These are phyloP conservation scores for Ostrea denselamellosa DNA, from an alignment of 1,140 invertebrate species.

Conservation along the genomic window DNA sequence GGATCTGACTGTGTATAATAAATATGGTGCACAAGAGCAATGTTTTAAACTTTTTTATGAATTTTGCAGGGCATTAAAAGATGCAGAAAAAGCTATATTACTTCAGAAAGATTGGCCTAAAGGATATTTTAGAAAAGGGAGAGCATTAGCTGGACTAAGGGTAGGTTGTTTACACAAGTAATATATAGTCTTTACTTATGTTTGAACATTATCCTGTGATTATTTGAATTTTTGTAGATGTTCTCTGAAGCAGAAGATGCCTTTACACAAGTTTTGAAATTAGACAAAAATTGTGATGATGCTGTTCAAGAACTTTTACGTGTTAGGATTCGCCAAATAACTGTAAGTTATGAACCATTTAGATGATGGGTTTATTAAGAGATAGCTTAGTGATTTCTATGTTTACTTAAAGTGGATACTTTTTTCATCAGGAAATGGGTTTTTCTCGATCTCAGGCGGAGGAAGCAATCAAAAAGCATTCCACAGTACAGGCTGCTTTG, in stretches of 20 bases:
- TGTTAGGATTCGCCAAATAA: constrained; percentile 79
- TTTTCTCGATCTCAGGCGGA: constrained; percentile 79
- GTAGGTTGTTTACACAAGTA: constrained; percentile 71
- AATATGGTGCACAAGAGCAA: too few relatives aligned
- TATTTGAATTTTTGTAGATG: constrained; percentile 71
- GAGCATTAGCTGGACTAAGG: constrained; percentile 80
- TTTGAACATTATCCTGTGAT: background rate
- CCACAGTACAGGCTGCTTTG: constrained; percentile 79
- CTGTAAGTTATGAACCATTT: constrained; percentile 68
- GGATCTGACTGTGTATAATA: too few relatives aligned
- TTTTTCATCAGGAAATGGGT: constrained; percentile 78
- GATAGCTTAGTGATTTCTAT: background rate
- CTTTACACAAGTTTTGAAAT: constrained; percentile 81
- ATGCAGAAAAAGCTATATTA: constrained; percentile 81
- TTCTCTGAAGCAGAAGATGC: constrained; percentile 80
- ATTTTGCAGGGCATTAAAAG: constrained; percentile 79
- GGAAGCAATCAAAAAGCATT: constrained; percentile 78
- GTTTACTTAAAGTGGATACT: background rate
- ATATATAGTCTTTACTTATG: background rate
- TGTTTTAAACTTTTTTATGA: background rate
- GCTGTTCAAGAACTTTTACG: constrained; percentile 79
- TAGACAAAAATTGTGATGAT: constrained; percentile 81
- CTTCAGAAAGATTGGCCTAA: constrained; percentile 81
- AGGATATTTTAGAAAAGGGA: constrained; percentile 81
- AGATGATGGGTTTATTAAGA: background rate